Evolutionary conservation across 2,888 invertebrate genomes (phyloP), one percentile per base, ranked within the genome.

Genomic region (Apodemia duryi): DNA sequence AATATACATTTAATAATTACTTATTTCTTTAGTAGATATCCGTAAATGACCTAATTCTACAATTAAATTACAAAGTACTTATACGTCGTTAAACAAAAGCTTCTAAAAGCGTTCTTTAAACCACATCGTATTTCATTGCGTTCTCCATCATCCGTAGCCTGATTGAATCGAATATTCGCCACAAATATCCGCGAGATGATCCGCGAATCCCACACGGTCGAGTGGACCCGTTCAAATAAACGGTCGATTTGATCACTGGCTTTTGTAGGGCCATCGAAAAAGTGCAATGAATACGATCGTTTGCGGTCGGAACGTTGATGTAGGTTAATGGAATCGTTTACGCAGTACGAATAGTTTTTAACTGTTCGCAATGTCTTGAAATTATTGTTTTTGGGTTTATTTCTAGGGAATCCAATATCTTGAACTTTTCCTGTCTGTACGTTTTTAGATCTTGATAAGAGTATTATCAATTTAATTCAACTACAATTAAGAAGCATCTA

Each of bases 181-280:
- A 69, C 70, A 71, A 73, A 73, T 72, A 71, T 68, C 67, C 70
- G 68, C 68, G 68, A 68, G 74, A 72, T 70, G 67, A 72, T 71
- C 72, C 72, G 69, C 67, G 71, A 57, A 68, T 63, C 63, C 49
- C 63, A 66, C 66, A 78, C 82, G 78, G 81, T 68, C 78, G 76
- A 77, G 66, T 79, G 80, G 76, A 65, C 71, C 73, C 77, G 78
- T 74, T 82, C 86, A 86, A 87, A 86, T 84, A 84, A 80, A 79
- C 81, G 84, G 78, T 75, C 81, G 85, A 85, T 85, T 86, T 83
- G 82, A 84, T 82, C 83, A 74, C 72, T 74, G 76, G 78, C 77
- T 75, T 75, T 69, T 67, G 65, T 62, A 70, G 73, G 72, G 73
- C 74, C 70, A 73, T 75, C 73, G 76, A 71, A 78, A 78, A 80